Conservation (phyloP, 2,888 invertebrate genomes). For the Eupithecia subumbrata region DNA sequence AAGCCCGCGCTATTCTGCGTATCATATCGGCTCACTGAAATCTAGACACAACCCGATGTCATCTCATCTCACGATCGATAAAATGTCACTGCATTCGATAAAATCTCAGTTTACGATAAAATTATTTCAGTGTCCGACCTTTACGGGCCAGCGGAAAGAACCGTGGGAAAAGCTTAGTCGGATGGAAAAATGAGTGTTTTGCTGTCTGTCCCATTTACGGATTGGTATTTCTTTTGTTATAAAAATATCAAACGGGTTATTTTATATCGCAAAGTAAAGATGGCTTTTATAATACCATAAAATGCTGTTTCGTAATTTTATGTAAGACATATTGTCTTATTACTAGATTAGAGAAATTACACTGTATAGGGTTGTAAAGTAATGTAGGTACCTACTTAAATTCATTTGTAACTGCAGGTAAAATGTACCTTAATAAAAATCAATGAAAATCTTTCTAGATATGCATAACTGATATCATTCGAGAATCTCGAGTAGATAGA, state of each 20-base stretch:
- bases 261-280: background rate
- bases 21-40: constrained; percentile 6
- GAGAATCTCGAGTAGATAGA: no score
- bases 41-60: background rate
- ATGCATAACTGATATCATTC: no score
- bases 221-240: background rate
- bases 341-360: no score
- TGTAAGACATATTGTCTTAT: background rate
- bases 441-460: no score
- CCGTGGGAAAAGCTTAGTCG: constrained; percentile 9
- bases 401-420: no score
- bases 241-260: background rate
- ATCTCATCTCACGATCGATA: background rate
- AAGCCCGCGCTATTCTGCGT: constrained; percentile 27
- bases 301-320: background rate
- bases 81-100: constrained; percentile 13
- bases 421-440: no score
- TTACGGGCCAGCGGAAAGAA: constrained; percentile 9
- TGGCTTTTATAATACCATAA: background rate
- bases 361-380: no score
- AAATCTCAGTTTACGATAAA: constrained; percentile 26
- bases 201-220: constrained; percentile 1
- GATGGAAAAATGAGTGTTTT: constrained; percentile 10
- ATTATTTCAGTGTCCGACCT: constrained; percentile 29
- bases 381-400: no score